These are phyloP conservation scores for Toxotes lorentzi DNA, from an alignment of 2,797 vertebrate species.

Conservation along the genomic window DNA sequence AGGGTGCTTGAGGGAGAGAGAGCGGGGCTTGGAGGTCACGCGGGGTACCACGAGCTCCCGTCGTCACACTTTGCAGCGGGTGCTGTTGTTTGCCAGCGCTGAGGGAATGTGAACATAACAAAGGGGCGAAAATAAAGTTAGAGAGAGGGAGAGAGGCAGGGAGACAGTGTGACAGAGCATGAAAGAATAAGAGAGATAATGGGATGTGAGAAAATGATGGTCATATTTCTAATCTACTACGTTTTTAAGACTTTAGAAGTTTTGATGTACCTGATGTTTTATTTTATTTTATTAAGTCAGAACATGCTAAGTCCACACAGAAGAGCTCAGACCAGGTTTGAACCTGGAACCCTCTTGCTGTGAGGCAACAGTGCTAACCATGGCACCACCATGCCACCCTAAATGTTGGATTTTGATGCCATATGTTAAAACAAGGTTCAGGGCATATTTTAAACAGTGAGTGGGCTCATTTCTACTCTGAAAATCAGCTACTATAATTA, in stretches of 20 bases:
- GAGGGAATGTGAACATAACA: constrained; percentile 21
- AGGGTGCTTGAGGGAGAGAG: constrained; percentile 31
- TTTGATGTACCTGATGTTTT: not conserved
- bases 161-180: not conserved
- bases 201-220: not conserved
- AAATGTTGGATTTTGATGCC: too few species aligned
- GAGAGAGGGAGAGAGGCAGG: not conserved
- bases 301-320: too few species aligned
- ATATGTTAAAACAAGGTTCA: too few species aligned
- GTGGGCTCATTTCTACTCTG: not conserved
- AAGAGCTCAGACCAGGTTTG: too few species aligned
- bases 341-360: too few species aligned
- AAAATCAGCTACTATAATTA: not conserved
- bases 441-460: too few species aligned
- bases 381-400: too few species aligned
- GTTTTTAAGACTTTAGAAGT: not conserved
- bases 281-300: not conserved
- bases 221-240: not conserved
- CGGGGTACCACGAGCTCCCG: constrained; percentile 23
- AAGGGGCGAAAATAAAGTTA: constrained; percentile 3
- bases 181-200: constrained; percentile 2
- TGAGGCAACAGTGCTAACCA: too few species aligned
- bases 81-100: constrained; percentile 24
- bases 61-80: constrained; percentile 13
- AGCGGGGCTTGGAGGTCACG: constrained; percentile 23